phyloP scores from a whole-genome alignment of 53 echinoderm and acorn worm genomes.

The Crossaster papposus region DNA sequence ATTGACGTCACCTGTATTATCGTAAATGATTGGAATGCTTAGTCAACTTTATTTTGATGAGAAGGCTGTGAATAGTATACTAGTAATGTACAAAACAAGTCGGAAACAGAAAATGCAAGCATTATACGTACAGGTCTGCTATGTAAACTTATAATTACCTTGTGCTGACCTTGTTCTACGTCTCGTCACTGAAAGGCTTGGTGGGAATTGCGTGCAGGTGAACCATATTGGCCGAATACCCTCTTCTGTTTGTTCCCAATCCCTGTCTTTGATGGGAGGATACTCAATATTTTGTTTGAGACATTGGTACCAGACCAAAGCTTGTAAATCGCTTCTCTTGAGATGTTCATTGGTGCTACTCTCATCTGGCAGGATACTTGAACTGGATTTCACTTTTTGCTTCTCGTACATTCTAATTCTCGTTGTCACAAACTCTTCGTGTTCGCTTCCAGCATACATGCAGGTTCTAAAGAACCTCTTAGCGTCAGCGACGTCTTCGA shows the following conservation, averaged over 20 bases:
- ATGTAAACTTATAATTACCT: no score
- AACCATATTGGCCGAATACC: slow-evolving; percentile 18
- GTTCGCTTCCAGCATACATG: slow-evolving; percentile 13
- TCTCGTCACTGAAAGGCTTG: no score
- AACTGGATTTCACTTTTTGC: not conserved
- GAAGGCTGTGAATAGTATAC: no score
- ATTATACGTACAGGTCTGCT: no score
- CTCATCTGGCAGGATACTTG: slow-evolving; percentile 12
- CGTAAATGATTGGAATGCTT: no score
- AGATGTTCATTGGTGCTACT: not conserved
- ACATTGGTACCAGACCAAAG: not conserved
- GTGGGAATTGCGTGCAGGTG: slow-evolving; percentile 3
- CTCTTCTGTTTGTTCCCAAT: slow-evolving; percentile 19
- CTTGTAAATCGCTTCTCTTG: not conserved
- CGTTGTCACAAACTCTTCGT: not conserved
- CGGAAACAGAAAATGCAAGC: no score
- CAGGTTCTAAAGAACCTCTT: slow-evolving; percentile 14
- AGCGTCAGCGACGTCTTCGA: slow-evolving; percentile 1
- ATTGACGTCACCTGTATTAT: no score
- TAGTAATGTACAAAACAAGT: no score
- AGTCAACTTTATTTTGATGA: no score
- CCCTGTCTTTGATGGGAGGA: slow-evolving; percentile 16
- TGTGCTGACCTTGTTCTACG: no score
- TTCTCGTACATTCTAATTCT: not conserved
- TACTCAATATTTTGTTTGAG: slow-evolving; percentile 4